phyloP scores from a whole-genome alignment of 2,113 vertebrate species.

The Theropithecus gelada region DNA sequence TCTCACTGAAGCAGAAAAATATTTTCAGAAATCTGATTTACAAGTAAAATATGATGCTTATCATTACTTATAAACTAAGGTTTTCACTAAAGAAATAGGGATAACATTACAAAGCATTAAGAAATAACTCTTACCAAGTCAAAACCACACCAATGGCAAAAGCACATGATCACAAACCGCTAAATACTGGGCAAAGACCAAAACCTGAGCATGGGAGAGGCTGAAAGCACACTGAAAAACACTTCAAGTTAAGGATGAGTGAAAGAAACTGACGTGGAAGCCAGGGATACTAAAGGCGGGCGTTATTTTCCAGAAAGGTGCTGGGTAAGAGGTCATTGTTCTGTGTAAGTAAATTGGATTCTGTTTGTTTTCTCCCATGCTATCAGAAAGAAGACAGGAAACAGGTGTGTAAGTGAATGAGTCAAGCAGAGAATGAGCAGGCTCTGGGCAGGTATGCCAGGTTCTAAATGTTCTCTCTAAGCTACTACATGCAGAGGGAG shows the following conservation, averaged over 20 bases:
- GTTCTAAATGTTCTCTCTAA: not conserved
- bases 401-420: not conserved
- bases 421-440: not conserved
- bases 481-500: not conserved
- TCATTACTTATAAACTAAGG: not conserved
- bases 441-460: not conserved
- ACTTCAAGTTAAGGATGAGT: not conserved
- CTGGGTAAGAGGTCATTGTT: not conserved
- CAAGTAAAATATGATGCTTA: slow-evolving; percentile 24
- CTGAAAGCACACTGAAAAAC: not conserved
- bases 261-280: not conserved
- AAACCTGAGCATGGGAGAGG: not conserved
- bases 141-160: slow-evolving; percentile 34
- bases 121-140: not conserved
- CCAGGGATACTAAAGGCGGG: not conserved
- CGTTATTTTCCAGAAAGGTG: slow-evolving; percentile 20
- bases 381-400: slow-evolving; percentile 8
- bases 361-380: not conserved
- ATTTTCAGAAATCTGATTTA: slow-evolving; percentile 55
- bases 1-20: slow-evolving; percentile 29
- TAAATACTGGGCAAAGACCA: slow-evolving; percentile 8
- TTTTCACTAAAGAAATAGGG: slow-evolving; percentile 19
- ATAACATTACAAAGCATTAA: not conserved
- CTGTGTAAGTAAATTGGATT: not conserved
- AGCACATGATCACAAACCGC: slow-evolving; percentile 38